These are phyloP conservation scores for Anarrhichthys ocellatus DNA, from an alignment of 2,113 vertebrate species.

Conservation along the genomic window DNA sequence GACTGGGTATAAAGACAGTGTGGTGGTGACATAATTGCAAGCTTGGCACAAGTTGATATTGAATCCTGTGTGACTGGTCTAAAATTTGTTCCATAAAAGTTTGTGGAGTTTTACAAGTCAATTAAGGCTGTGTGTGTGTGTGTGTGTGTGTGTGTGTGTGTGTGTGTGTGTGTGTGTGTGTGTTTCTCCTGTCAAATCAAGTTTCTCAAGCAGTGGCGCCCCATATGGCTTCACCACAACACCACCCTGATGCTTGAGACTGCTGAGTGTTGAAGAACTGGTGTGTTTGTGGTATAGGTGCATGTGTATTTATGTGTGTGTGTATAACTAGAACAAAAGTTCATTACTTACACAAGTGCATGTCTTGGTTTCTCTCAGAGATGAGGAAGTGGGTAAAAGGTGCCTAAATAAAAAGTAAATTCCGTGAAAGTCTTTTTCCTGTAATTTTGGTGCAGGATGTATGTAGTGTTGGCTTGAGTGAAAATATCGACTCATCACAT, in stretches of 20 bases:
- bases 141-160: slow-evolving; percentile 60
- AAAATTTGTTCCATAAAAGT: slow-evolving; percentile 81
- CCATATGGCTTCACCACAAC: slow-evolving; percentile 81
- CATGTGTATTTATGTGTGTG: slow-evolving; percentile 49
- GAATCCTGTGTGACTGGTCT: slow-evolving; percentile 74
- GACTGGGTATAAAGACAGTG: slow-evolving; percentile 67
- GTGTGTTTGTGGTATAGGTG: slow-evolving; percentile 65
- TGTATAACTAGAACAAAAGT: slow-evolving; percentile 33
- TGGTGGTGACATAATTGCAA: slow-evolving; percentile 73
- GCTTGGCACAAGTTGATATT: slow-evolving; percentile 80
- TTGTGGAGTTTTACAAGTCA: slow-evolving; percentile 82
- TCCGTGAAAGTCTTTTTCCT: slow-evolving; percentile 72
- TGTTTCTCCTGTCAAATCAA: slow-evolving; percentile 76
- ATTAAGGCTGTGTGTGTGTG: slow-evolving; percentile 73
- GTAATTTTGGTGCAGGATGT: slow-evolving; percentile 60
- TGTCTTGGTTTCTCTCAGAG: slow-evolving; percentile 39
- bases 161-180: slow-evolving; percentile 66
- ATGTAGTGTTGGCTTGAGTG: slow-evolving; percentile 68
- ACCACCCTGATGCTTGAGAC: slow-evolving; percentile 68
- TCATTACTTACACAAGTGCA: slow-evolving; percentile 35
- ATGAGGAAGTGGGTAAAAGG: slow-evolving; percentile 46
- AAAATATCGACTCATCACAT: slow-evolving; percentile 75
- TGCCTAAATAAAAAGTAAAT: slow-evolving; percentile 71
- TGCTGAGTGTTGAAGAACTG: slow-evolving; percentile 70
- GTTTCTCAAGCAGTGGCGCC: slow-evolving; percentile 63